phyloP scores from a whole-genome alignment of 2,797 vertebrate species.

The Bradypodion pumilum region DNA sequence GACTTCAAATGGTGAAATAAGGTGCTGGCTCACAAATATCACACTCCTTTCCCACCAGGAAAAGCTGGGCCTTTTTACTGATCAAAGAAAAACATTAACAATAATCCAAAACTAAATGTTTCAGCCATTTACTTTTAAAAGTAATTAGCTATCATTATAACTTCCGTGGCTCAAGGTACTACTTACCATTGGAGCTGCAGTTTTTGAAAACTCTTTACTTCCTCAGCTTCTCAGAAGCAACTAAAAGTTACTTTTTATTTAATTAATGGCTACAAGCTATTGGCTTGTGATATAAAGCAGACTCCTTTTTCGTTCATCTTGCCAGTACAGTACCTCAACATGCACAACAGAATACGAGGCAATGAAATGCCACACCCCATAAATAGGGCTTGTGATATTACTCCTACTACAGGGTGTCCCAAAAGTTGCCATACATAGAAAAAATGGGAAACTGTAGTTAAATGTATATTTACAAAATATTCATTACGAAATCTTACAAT shows the following conservation, averaged over 20 bases:
- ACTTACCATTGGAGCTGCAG: neutral
- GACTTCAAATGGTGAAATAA: neutral
- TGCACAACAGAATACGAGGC: neutral
- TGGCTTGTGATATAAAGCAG: neutral
- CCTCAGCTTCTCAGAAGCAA: neutral
- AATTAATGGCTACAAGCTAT: neutral
- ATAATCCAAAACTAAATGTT: neutral
- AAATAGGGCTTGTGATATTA: neutral
- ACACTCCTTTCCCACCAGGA: neutral
- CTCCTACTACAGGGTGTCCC: neutral
- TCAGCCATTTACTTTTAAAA: neutral
- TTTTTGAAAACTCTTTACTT: neutral
- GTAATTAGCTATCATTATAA: neutral
- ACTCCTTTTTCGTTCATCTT: neutral
- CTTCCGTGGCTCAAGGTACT: neutral
- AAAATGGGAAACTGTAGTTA: too few species aligned
- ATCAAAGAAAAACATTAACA: neutral
- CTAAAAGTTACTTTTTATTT: neutral
- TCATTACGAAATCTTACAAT: too few species aligned
- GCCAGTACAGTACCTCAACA: neutral
- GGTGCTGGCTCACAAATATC: neutral
- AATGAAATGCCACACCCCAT: neutral
- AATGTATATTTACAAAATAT: too few species aligned
- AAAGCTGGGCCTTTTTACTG: accelerated
- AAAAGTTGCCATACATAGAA: too few species aligned